Percentiles rank a stretch among this genome's conserved stretches.
These are phyloP conservation scores for Apamea monoglypha DNA, from an alignment of 2,888 invertebrate genomes.

Conservation along the genomic window DNA sequence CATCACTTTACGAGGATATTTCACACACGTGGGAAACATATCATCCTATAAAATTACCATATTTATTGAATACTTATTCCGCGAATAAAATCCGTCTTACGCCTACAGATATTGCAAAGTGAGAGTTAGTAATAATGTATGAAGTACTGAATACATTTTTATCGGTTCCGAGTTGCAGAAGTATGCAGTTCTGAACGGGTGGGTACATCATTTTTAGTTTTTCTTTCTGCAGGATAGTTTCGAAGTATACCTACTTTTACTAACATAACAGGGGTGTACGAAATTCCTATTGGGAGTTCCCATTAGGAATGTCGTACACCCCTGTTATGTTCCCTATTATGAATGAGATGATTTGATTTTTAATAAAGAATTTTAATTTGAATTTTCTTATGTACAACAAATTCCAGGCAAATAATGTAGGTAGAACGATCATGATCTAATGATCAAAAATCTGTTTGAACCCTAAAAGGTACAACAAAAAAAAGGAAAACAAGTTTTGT, in stretches of 20 bases:
- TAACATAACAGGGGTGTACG: too few relatives aligned
- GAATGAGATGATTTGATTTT: constrained; percentile 8
- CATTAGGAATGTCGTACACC: too few relatives aligned
- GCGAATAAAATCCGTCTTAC: constrained; percentile 40
- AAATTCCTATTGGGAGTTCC: too few relatives aligned
- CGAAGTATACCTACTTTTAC: neutral
- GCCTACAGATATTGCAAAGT: constrained; percentile 20
- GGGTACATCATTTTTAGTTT: neutral
- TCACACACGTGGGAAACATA: constrained; percentile 26
- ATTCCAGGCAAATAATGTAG: neutral
- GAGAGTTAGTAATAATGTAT: constrained; percentile 5
- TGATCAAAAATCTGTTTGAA: neutral
- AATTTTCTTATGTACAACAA: neutral
- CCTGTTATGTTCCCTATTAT: too few relatives aligned
- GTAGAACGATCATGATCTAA: neutral
- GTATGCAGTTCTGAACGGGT: neutral
- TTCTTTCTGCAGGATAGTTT: too few relatives aligned
- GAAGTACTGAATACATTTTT: constrained; percentile 17
- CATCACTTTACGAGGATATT: constrained; percentile 44
- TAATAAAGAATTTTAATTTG: too few relatives aligned
- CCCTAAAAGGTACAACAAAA: neutral
- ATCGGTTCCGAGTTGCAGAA: neutral
- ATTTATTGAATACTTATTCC: constrained; percentile 60
- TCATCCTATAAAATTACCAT: constrained; percentile 61
- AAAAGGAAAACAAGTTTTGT: too few relatives aligned